Percentiles rank a stretch among this genome's conserved stretches.
These are phyloP conservation scores for Panagrolaimus sp. DNA, from an alignment of 1,140 invertebrate genomes.

Conservation along the genomic window DNA sequence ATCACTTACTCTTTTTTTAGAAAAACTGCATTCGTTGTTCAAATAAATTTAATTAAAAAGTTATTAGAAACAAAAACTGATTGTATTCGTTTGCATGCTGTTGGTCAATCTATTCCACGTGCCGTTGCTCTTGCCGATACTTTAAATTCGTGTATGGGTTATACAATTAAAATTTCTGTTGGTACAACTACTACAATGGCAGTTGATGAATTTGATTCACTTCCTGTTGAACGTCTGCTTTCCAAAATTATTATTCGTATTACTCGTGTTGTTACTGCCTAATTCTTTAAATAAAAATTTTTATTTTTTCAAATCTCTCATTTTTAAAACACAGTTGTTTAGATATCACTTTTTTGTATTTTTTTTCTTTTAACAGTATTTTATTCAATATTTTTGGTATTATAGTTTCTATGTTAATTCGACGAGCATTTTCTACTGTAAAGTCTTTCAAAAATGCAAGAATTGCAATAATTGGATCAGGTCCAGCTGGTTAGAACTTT, in stretches of 20 bases:
- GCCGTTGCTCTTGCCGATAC: not conserved
- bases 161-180: not conserved
- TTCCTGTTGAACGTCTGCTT: not conserved
- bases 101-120: not conserved
- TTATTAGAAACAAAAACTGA: not conserved
- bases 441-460: not conserved
- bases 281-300: too few species aligned
- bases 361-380: not conserved
- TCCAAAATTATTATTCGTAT: too few species aligned
- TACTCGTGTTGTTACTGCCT: too few species aligned
- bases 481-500: conserved; percentile 14
- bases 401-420: not conserved
- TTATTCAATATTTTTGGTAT: not conserved
- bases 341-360: not conserved
- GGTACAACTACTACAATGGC: not conserved
- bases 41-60: not conserved
- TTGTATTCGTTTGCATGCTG: not conserved
- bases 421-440: not conserved
- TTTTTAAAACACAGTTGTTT: not conserved
- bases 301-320: too few species aligned
- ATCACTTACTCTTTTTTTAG: not conserved
- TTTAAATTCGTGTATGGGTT: not conserved
- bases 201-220: not conserved
- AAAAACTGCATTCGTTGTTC: not conserved
- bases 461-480: conserved; percentile 22